These are phyloP conservation scores for Thunnus albacares DNA, from an alignment of 2,797 vertebrate genomes.

Conservation along the genomic window DNA sequence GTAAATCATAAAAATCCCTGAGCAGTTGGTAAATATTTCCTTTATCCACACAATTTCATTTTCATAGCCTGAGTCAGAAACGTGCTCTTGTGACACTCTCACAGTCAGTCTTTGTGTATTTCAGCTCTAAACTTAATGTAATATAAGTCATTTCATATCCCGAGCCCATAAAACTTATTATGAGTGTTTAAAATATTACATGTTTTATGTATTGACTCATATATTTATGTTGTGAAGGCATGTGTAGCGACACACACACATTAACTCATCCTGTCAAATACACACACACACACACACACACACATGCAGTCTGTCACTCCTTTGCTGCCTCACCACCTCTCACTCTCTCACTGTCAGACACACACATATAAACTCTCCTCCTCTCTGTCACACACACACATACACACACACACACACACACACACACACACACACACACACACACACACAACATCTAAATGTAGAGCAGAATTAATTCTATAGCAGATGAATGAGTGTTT, in stretches of 20 bases:
- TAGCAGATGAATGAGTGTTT: conserved; percentile 86
- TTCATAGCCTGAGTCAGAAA: conserved; percentile 53
- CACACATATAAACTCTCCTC: conserved; percentile 1
- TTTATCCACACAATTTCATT: conserved; percentile 61
- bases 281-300: conserved; percentile 20
- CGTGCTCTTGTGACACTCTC: conserved; percentile 19
- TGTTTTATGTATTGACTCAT: conserved; percentile 68
- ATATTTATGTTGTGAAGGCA: conserved; percentile 59
- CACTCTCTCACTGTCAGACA: conserved; percentile 25
- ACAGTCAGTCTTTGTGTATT: conserved; percentile 52
- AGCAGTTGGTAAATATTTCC: conserved; percentile 72
- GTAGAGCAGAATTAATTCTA: conserved; percentile 75
- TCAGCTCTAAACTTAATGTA: conserved; percentile 41
- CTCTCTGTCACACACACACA: conserved; percentile 12
- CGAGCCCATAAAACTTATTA: conserved; percentile 52
- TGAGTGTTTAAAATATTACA: conserved; percentile 64
- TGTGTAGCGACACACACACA: background rate
- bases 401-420: too few species aligned
- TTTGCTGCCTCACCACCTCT: conserved; percentile 37
- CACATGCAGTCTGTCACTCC: conserved; percentile 13
- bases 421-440: too few species aligned
- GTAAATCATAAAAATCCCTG: conserved; percentile 67
- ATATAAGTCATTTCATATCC: conserved; percentile 49
- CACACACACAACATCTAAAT: conserved; percentile 54
- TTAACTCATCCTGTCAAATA: conserved; percentile 1